Conservation (phyloP, 2,888 invertebrate genomes). For the Phanerotoma sp. region DNA sequence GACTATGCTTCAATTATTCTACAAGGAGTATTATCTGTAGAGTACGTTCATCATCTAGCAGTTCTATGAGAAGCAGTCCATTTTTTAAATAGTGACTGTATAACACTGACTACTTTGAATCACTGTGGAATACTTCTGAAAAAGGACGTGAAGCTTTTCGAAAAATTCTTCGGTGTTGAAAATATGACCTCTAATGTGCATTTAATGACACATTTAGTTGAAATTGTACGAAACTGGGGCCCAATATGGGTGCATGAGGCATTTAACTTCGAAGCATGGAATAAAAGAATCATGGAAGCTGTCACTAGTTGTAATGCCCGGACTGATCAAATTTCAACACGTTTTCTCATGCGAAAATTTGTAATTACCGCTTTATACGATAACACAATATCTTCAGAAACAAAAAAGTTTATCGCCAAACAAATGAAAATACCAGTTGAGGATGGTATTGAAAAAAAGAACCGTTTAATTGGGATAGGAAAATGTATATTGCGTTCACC, state of each 20-base stretch:
- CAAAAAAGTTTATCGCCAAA: too few relatives aligned
- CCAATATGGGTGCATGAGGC: conserved; percentile 21
- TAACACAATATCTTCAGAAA: too few relatives aligned
- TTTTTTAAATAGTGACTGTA: conserved; percentile 5
- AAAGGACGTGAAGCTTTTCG: conserved; percentile 10
- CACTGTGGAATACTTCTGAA: conserved; percentile 5
- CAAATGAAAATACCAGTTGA: too few relatives aligned
- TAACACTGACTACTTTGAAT: conserved; percentile 6
- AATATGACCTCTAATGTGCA: conserved; percentile 25
- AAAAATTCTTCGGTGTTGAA: conserved; percentile 16
- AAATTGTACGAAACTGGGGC: conserved; percentile 19
- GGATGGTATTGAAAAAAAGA: too few relatives aligned
- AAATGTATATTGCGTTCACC: too few relatives aligned
- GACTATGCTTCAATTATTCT: conserved; percentile 15
- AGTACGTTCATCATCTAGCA: conserved; percentile 1
- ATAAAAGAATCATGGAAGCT: conserved; percentile 20
- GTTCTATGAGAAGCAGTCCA: conserved; percentile 9
- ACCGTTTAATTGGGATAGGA: too few relatives aligned
- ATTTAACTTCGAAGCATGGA: conserved; percentile 21
- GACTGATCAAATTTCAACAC: too few relatives aligned
- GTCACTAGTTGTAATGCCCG: not conserved
- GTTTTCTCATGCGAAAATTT: too few relatives aligned
- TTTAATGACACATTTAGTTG: conserved; percentile 11
- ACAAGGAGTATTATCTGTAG: not conserved
- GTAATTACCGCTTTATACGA: too few relatives aligned